These are phyloP conservation scores for Danio albolineatus DNA, from an alignment of 2,797 vertebrate species.

Conservation along the genomic window DNA sequence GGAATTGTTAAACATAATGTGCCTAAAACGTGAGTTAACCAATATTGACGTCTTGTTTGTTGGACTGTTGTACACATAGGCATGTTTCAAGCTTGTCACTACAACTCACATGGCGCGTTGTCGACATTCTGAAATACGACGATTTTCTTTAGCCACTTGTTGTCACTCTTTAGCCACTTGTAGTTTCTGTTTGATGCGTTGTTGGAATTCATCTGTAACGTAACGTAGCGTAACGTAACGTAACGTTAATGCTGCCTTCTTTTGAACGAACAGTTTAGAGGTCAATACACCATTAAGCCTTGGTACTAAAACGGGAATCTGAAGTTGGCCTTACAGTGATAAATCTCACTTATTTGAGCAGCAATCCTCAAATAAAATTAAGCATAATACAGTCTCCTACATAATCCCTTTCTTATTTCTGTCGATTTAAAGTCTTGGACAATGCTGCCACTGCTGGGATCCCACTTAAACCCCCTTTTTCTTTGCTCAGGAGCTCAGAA, in stretches of 20 bases:
- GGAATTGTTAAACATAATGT: background rate
- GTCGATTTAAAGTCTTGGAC: conserved; percentile 82
- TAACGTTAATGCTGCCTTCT: background rate
- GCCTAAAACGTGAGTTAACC: background rate
- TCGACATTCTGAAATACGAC: too few relatives aligned
- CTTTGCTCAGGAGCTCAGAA: conserved; percentile 74
- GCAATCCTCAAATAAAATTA: conserved; percentile 55
- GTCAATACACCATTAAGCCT: conserved; percentile 30
- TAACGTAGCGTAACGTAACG: background rate
- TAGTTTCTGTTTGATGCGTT: background rate
- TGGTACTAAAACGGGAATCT: conserved; percentile 33
- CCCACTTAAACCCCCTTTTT: conserved; percentile 77
- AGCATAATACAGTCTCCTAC: conserved; percentile 41
- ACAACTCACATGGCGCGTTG: too few relatives aligned
- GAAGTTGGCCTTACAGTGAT: conserved; percentile 45
- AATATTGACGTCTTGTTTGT: background rate
- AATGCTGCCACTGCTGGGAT: conserved; percentile 79
- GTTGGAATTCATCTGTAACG: background rate
- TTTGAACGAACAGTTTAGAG: conserved; percentile 19
- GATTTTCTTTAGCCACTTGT: too few relatives aligned
- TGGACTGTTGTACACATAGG: too few relatives aligned
- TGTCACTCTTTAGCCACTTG: background rate
- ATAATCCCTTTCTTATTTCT: conserved; percentile 73
- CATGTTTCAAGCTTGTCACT: background rate
- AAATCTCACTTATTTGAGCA: conserved; percentile 47